phyloP scores from a whole-genome alignment of 2,797 vertebrate species.

The Xenentodon cancila region DNA sequence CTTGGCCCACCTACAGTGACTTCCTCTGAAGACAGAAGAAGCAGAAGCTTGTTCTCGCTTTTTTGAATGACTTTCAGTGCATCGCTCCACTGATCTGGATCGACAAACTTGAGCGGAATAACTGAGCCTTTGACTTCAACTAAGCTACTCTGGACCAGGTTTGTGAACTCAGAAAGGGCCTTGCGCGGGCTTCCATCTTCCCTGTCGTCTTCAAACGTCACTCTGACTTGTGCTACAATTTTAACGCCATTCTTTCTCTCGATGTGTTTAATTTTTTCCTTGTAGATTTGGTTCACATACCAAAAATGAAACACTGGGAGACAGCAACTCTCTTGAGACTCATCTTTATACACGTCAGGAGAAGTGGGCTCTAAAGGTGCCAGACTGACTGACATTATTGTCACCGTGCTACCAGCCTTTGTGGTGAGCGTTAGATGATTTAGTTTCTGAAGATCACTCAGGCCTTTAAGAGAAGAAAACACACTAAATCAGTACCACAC shows the following conservation, averaged over 20 bases:
- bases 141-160: conserved; percentile 13
- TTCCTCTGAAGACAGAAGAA: conserved; percentile 16
- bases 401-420: background rate
- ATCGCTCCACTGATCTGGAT: background rate
- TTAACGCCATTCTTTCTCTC: conserved; percentile 34
- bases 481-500: background rate
- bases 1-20: conserved; percentile 16
- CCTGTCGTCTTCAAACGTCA: conserved; percentile 26
- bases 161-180: conserved; percentile 32
- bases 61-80: conserved; percentile 9
- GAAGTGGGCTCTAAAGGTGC: rapidly evolving
- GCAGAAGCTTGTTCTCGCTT: conserved; percentile 26
- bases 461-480: conserved; percentile 21
- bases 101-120: conserved; percentile 3
- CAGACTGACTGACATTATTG: background rate
- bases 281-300: conserved; percentile 58
- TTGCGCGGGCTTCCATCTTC: background rate
- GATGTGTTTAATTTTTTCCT: conserved; percentile 56
- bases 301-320: conserved; percentile 41
- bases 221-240: conserved; percentile 12
- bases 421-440: rapidly evolving
- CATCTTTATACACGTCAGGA: background rate
- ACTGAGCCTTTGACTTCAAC: rapidly evolving
- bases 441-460: background rate
- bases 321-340: rapidly evolving